Evolutionary conservation across 2,888 invertebrate species (phyloP).

Genomic region (Furcula furcula): DNA sequence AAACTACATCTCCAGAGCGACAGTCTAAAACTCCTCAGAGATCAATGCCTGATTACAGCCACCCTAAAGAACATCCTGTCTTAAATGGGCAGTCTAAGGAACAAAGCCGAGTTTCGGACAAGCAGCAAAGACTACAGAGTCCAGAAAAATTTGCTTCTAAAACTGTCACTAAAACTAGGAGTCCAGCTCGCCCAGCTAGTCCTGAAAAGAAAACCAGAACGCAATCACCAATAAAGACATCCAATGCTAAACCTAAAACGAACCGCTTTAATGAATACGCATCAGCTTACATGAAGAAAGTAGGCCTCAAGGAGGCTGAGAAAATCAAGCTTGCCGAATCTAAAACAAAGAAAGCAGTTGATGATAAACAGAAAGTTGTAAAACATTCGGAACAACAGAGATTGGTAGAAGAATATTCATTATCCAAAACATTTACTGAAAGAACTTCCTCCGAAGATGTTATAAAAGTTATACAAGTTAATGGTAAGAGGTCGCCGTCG

Average conservation of each 20-base stretch:
- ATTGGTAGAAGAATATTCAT: conserved; percentile 41
- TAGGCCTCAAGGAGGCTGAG: conserved; percentile 60
- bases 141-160: conserved; percentile 52
- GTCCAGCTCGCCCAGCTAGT: conserved; percentile 55
- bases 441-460: conserved; percentile 56
- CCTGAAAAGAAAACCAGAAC: conserved; percentile 65
- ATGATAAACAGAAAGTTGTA: conserved; percentile 30
- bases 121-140: conserved; percentile 45
- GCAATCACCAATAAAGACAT: conserved; percentile 56
- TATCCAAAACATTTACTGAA: conserved; percentile 44
- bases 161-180: conserved; percentile 36
- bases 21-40: conserved; percentile 35
- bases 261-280: conserved; percentile 74
- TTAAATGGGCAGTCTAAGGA: conserved; percentile 55
- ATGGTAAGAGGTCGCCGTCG: conserved; percentile 60
- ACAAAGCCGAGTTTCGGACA: conserved; percentile 32
- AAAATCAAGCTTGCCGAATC: conserved; percentile 49
- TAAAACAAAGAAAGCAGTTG: conserved; percentile 42
- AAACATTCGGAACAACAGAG: conserved; percentile 40
- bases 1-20: conserved; percentile 47
- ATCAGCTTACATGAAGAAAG: conserved; percentile 75
- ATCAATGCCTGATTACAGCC: conserved; percentile 26
- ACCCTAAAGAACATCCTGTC: conserved; percentile 35
- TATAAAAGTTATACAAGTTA: conserved; percentile 50
- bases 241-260: conserved; percentile 54